Percentiles rank a stretch among this genome's conserved stretches.
Evolutionary conservation across 2,797 vertebrate genomes (phyloP).

Genomic region (Perodicticus potto): DNA sequence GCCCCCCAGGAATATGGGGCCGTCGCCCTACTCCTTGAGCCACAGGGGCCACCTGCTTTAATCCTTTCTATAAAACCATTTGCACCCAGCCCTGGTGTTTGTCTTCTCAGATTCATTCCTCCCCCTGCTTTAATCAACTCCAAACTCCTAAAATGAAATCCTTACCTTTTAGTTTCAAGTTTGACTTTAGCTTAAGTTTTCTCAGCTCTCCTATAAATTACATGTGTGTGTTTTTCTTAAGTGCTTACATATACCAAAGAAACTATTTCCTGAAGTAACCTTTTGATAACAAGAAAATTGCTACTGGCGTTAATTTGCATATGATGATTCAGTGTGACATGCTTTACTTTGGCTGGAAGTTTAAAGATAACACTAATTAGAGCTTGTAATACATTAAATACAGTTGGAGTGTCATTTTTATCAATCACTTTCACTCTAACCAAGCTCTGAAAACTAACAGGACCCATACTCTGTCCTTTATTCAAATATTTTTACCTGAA

Average conservation of each 20-base stretch:
- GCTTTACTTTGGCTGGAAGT: background rate
- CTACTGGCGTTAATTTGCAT: constrained; percentile 34
- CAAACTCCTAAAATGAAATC: constrained; percentile 30
- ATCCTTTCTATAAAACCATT: background rate
- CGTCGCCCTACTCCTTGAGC: too few species aligned
- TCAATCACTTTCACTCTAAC: constrained; percentile 53
- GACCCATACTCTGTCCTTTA: background rate
- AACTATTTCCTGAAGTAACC: constrained; percentile 40
- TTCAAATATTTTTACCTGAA: constrained; percentile 35
- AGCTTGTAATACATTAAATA: background rate
- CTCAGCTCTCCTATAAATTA: constrained; percentile 21
- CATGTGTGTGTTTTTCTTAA: background rate
- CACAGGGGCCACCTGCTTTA: too few species aligned
- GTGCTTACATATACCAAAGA: background rate
- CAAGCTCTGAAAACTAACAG: constrained; percentile 26
- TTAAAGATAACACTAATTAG: constrained; percentile 58
- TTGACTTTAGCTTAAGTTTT: constrained; percentile 49
- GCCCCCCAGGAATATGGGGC: too few species aligned
- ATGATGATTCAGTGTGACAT: constrained; percentile 57
- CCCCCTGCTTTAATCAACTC: background rate
- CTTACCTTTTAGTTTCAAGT: constrained; percentile 37
- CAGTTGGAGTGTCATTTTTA: constrained; percentile 31
- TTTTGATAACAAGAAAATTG: constrained; percentile 63
- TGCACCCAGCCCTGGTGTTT: background rate
- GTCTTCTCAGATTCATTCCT: background rate